phyloP scores from a whole-genome alignment of 2,888 invertebrate genomes.

The Caenorhabditis auriculariae region DNA sequence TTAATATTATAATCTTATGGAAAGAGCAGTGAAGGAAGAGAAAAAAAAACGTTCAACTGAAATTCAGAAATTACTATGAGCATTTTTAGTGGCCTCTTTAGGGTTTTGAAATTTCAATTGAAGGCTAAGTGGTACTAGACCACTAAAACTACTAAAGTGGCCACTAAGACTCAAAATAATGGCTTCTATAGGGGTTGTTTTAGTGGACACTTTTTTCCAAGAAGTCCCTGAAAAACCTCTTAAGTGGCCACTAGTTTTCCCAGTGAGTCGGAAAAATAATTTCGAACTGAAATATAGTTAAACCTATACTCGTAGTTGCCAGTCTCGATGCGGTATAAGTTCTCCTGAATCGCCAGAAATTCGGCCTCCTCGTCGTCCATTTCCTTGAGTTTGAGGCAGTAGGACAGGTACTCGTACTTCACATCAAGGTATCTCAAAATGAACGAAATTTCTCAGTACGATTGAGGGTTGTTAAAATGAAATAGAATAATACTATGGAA shows the following conservation, averaged over 20 bases:
- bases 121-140: no score
- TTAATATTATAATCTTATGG: no score
- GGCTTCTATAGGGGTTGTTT: no score
- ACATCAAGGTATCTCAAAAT: conserved; percentile 81
- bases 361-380: conserved; percentile 87
- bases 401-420: conserved; percentile 97
- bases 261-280: neutral
- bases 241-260: neutral
- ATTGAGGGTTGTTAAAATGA: neutral
- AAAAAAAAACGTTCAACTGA: no score
- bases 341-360: conserved; percentile 76
- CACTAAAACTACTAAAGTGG: no score
- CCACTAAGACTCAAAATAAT: no score
- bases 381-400: conserved; percentile 98
- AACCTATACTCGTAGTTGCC: conserved; percentile 97
- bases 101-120: no score
- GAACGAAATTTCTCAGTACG: neutral
- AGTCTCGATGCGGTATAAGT: conserved; percentile 93
- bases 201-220: no score
- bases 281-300: neutral
- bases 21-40: no score
- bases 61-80: no score
- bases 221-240: neutral
- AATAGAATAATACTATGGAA: no score
- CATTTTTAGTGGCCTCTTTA: no score